phyloP scores from a whole-genome alignment of 2,113 vertebrate genomes.

The Dromaius novaehollandiae region DNA sequence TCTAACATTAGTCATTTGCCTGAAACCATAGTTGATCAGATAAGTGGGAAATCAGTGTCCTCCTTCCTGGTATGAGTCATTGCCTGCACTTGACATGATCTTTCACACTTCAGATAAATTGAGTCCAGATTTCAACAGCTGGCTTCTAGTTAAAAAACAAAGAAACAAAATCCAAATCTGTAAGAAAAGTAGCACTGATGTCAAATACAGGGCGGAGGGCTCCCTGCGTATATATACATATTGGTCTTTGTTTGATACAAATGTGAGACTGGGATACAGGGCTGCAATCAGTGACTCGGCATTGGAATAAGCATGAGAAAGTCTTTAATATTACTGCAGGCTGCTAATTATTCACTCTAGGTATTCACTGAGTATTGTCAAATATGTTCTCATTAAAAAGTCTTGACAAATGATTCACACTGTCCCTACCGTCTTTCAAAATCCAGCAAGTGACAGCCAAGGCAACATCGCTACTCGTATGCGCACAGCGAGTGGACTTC shows the following conservation, averaged over 20 bases:
- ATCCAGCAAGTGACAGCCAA: not conserved
- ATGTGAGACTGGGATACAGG: not conserved
- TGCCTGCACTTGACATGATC: conserved; percentile 42
- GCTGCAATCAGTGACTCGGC: not conserved
- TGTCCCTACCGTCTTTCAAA: not conserved
- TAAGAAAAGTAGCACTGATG: not conserved
- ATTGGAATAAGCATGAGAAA: not conserved
- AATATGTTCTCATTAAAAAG: not conserved
- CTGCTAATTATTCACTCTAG: not conserved
- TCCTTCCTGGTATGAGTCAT: conserved; percentile 25
- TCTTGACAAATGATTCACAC: not conserved
- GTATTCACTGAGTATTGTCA: not conserved
- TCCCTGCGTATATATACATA: not conserved
- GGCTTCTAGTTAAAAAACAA: not conserved
- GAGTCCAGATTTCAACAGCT: conserved; percentile 47
- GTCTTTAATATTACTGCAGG: not conserved
- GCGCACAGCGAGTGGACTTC: not conserved
- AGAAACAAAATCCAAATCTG: not conserved
- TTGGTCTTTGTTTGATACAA: not conserved
- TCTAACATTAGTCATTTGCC: conserved; percentile 17
- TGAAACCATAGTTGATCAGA: conserved; percentile 28
- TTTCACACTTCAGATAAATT: conserved; percentile 43
- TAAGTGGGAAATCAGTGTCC: conserved; percentile 29
- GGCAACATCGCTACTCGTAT: not conserved
- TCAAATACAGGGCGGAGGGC: not conserved